Percentiles rank a stretch among this genome's conserved stretches.
These are phyloP conservation scores for Diachasmimorpha longicaudata DNA, from an alignment of 1,140 invertebrate genomes.

Conservation along the genomic window DNA sequence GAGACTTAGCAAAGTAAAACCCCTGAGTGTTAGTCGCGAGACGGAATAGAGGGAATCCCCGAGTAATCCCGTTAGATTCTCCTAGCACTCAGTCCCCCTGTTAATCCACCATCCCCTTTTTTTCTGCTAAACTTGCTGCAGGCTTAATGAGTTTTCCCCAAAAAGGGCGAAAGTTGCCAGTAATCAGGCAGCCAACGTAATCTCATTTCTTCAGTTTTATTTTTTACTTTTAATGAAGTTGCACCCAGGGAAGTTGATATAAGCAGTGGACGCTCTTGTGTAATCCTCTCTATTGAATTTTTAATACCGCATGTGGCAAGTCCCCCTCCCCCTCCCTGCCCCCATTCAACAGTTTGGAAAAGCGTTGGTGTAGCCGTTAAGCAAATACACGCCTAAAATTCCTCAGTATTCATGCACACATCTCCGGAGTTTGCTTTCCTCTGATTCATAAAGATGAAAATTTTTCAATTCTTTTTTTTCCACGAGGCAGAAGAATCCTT, in stretches of 20 bases:
- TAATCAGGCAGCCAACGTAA: background rate
- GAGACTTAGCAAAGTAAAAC: background rate
- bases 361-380: constrained; percentile 6
- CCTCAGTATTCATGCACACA: background rate
- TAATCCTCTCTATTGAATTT: background rate
- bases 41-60: background rate
- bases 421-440: background rate
- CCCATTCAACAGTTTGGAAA: background rate
- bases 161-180: background rate
- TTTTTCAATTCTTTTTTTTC: background rate
- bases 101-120: background rate
- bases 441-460: background rate
- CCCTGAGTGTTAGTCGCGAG: background rate
- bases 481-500: background rate
- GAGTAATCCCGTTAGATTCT: constrained; percentile 1
- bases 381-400: constrained; percentile 12
- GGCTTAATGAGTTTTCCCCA: constrained; percentile 1
- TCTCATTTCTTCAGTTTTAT: background rate
- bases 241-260: background rate
- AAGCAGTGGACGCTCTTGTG: background rate
- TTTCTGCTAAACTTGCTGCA: background rate
- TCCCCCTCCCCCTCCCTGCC: no score
- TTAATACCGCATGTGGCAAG: background rate
- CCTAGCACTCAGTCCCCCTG: background rate
- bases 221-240: background rate